These are phyloP conservation scores for Meles meles DNA, from an alignment of 2,113 vertebrate genomes.

Conservation along the genomic window DNA sequence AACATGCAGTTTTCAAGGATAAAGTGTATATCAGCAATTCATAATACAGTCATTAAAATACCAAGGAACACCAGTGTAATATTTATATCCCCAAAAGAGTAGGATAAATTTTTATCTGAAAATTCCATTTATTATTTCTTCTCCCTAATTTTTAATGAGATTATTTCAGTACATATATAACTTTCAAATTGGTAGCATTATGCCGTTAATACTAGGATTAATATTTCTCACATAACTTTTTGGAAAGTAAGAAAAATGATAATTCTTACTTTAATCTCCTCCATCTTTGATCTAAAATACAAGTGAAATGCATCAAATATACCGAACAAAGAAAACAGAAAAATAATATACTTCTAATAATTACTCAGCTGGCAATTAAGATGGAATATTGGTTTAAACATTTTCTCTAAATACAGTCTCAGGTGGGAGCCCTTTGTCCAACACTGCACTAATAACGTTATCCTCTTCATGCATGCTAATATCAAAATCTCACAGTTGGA, in stretches of 20 bases:
- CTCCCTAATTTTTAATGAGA: neutral
- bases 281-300: neutral
- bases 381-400: neutral
- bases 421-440: neutral
- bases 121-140: neutral
- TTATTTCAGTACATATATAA: neutral
- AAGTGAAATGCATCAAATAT: neutral
- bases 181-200: neutral
- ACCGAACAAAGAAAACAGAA: neutral
- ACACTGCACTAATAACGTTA: neutral
- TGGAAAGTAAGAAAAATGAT: neutral
- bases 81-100: neutral
- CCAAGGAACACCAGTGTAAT: neutral
- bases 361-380: neutral
- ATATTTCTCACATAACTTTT: neutral
- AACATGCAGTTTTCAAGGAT: slow-evolving; percentile 2
- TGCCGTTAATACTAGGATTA: neutral
- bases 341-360: neutral
- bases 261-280: neutral
- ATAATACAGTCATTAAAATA: neutral
- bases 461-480: neutral
- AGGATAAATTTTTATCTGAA: neutral
- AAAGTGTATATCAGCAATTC: neutral
- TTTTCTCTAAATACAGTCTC: neutral
- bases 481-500: neutral